Percentiles rank a stretch among this genome's conserved stretches.
Evolutionary conservation across 2,888 invertebrate species (phyloP).

Genomic region (Halocaridina rubra): DNA sequence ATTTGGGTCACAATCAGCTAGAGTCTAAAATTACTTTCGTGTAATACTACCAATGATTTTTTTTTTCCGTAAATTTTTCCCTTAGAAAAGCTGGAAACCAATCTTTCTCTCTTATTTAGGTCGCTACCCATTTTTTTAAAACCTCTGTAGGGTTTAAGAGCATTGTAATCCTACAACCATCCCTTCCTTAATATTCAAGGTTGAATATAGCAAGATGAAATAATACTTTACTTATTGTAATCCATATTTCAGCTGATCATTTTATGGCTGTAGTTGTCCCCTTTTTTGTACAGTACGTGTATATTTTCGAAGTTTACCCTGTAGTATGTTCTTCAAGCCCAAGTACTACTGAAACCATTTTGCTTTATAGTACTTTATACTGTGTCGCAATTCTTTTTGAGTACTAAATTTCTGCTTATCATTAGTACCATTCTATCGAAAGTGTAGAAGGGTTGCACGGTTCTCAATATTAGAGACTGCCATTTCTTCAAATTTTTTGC

Average conservation of each 20-base stretch:
- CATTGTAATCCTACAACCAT: neutral
- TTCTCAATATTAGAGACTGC: neutral
- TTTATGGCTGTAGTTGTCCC: neutral
- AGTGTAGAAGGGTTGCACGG: slow-evolving; percentile 20
- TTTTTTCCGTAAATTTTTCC: too few species aligned
- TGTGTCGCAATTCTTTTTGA: neutral
- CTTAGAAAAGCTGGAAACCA: too few species aligned
- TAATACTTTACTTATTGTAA: slow-evolving; percentile 1
- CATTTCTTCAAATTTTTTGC: neutral
- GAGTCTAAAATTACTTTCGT: too few species aligned
- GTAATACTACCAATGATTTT: too few species aligned
- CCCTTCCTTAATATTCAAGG: slow-evolving; percentile 20
- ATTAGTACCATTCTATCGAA: neutral
- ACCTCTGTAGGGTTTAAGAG: slow-evolving; percentile 3
- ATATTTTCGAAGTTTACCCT: neutral
- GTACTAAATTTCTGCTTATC: neutral
- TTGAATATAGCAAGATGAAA: too few species aligned
- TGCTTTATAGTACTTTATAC: neutral
- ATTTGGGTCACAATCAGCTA: too few species aligned
- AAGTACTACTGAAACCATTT: neutral
- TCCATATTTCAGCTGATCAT: slow-evolving; percentile 12
- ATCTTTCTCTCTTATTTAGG: slow-evolving; percentile 29
- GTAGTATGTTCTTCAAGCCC: neutral
- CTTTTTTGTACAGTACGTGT: neutral
- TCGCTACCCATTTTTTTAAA: neutral